Base-by-base conservation (phyloP, 2,113 vertebrate species). In the Otolemur garnettii region DNA sequence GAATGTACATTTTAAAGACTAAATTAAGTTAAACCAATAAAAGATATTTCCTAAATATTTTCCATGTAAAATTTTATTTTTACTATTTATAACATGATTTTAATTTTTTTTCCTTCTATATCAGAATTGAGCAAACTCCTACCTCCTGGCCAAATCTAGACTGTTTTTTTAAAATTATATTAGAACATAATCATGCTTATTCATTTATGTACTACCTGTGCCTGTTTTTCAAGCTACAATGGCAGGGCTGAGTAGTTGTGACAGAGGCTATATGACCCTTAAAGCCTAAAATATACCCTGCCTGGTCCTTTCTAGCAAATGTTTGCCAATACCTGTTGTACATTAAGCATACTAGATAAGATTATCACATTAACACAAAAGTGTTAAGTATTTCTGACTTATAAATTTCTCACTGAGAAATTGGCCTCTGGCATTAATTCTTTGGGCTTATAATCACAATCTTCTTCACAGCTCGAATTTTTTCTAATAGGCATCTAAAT, bases 281-380 rank as follows among this genome's bases (percentile, higher is more conserved):
- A 91, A 85, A 94, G 45, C 42, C 91, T 95, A 94, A 96, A 96
- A 95, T 90, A 93, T 33, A 5, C 50, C 80, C 62, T 89, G 66
- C 50, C 66, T 66, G 35, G 75, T 92, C 60, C 81, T 93, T 77
- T 84, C 66, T 22, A 95, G 78, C 68, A 88, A 95, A 80, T 82
- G 53, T 69, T 79, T 96, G 71, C 78, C 68, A 91, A 91, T 24
- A 11, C 45, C 42, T 93, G 2, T 78, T 91, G 69, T 93, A 93
- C 12, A 91, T 74, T 89, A 96, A 91, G 77, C 86, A 94, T 60
- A 30, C 93, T 86, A 75, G 90, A 92, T 96, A 90, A 97, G 79
- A 97, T 74, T 78, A 90, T 81, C 53, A 95, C 35, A 93, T 85
- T 91, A 96, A 94, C 78, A 94, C 77, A 88, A 94, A 94, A 96